Evolutionary conservation across 64 coral and sea anemone species (phyloP), one percentile per base, ranked within the genome.

Genomic region (Stichodactyla helianthus): DNA sequence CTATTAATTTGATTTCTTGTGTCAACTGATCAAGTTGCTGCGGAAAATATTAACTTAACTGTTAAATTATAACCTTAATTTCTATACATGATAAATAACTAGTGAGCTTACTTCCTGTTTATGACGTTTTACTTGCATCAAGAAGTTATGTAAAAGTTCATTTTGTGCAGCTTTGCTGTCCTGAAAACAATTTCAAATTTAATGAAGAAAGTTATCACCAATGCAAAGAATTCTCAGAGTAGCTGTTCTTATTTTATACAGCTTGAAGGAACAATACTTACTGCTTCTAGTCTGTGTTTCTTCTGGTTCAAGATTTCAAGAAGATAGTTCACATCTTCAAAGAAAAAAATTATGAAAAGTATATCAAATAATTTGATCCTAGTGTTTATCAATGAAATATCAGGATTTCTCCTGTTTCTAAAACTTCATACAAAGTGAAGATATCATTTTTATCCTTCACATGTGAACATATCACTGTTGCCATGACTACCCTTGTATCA

Each of bases 11-110:
- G 6, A 99, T 91, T 91, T 99, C 97, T 93, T 94, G 85, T 54
- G 97, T 99, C 50, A 99, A 64, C 77, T 99, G 97, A 83, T 99
- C 93, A 76, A 99, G 90, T 99, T 99, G 97, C 97, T 99, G 60
- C 63, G 86, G 87, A 53, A 74, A 27, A 31, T 44, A 44, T 44
- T 44, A 44, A 44, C 35, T 44, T 44, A 3, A 44, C 35, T 44
- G 35, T 44, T 44, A 44, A 44, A 44, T 44, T 44, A 44, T 44
- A 44, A 44, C 35, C 35, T 3, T 44, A 44, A 44, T 44, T 44
- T 44, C 35, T 44, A 44, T 44, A 44, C 35, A 44, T 44, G 35
- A 44, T 44, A 44, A 44, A 44, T 44, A 44, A 44, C 35, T 44
- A 44, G 35, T 44, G 4, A 44, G 77, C 82, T 83, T 74, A 99